Base-by-base conservation (phyloP, 2,113 vertebrate species). In the Spea bombifrons region DNA sequence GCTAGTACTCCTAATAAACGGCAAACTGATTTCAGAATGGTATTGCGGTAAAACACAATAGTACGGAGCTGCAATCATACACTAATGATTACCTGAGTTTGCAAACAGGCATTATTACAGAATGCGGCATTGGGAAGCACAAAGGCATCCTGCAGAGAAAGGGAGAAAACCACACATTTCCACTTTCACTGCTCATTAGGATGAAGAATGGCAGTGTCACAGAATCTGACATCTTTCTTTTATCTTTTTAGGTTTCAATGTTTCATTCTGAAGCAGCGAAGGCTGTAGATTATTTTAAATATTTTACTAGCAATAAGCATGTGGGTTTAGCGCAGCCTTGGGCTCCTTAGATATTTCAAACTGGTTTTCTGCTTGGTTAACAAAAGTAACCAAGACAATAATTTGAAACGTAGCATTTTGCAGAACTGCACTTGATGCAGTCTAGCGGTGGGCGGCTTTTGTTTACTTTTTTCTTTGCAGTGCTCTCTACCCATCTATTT, bases 141-240 rank as follows among this genome's bases (percentile, higher is more conserved):
- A 73, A 65, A 45, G 70, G 63, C 77, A 30, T 57, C 77, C 70
- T 57, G 49, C 80, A 75, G 80, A 46, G 73, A 76, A 16, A 71
- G 61, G 55, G 55, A 16, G 52, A 45, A 66, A 43, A 44, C n/a
- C 61, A 57, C 73, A 76, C n/a, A 66, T 72, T 76, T 69, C 69
- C 48, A 57, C 69, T 50, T 76, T 76, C 63, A 81, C 67, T 75
- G 68, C 63, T 75, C 73, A 81, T 81, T 76, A 81, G 52, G 74
- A 76, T 81, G 73, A 81, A 76, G 50, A 81, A 81, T 81, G 68
- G 52, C 67, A 76, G 52, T 76, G 69, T 76, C 68, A 67, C 44
- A 30, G 73, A 76, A 76, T 72, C 80, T 76, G 74, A 76, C 74
- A 72, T 53, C 66, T 46, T 81, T 72, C 50, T 81, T 76, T 72